These are phyloP conservation scores for Athalia cordata DNA, from an alignment of 2,888 invertebrate species.

Conservation along the genomic window DNA sequence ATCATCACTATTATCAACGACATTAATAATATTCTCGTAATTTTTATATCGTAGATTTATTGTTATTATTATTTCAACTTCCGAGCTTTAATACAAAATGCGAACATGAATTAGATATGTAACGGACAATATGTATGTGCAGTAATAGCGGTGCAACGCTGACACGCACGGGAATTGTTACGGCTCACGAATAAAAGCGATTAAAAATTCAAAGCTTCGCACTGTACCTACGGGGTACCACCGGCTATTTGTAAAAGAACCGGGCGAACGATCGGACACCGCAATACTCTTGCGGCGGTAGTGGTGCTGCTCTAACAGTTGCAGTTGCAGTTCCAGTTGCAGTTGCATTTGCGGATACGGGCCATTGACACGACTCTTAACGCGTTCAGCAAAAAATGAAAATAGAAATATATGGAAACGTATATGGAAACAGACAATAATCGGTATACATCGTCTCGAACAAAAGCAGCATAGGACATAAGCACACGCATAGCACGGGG, in stretches of 20 bases:
- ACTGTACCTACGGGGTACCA: not conserved
- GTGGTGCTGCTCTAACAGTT: too few species aligned
- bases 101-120: too few species aligned
- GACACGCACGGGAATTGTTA: too few species aligned
- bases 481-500: too few species aligned
- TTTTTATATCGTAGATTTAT: too few species aligned
- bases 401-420: not conserved
- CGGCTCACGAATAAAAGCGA: conserved; percentile 7
- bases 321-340: not conserved
- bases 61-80: too few species aligned
- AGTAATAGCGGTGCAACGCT: not conserved
- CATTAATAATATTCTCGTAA: too few species aligned
- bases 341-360: not conserved
- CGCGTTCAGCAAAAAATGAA: not conserved
- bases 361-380: conserved; percentile 35
- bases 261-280: conserved; percentile 16
- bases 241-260: not conserved
- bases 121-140: not conserved
- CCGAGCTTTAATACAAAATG: too few species aligned
- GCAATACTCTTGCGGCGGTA: not conserved
- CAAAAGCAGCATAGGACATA: too few species aligned
- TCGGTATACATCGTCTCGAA: too few species aligned
- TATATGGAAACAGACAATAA: not conserved
- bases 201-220: conserved; percentile 16
- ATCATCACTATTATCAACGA: too few species aligned